Conservation (phyloP, 2,888 invertebrate genomes). For the Cantharis rustica region DNA sequence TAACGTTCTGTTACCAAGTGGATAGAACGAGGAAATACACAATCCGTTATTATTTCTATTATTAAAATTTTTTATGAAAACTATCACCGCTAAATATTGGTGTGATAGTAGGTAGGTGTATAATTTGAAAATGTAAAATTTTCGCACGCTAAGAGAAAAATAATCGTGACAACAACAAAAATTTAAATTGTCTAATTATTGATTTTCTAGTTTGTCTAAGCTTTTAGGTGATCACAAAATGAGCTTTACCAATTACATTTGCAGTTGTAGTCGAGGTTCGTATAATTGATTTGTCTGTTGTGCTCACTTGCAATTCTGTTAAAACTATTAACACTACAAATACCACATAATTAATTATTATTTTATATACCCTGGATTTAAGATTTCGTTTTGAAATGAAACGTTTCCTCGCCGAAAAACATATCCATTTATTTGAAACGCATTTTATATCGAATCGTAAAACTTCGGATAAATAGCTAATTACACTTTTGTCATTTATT, state of each 20-base stretch:
- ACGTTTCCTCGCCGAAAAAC: neutral
- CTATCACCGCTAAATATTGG: neutral
- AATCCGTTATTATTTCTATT: neutral
- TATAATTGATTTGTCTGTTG: neutral
- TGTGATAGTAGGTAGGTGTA: neutral
- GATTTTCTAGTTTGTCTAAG: neutral
- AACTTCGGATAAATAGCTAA: neutral
- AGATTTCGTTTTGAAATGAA: neutral
- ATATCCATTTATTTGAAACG: neutral
- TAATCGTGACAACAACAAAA: neutral
- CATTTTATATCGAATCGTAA: neutral
- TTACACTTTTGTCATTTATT: neutral
- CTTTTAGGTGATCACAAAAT: neutral
- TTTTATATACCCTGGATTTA: neutral
- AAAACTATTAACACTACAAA: neutral
- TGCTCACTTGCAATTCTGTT: neutral
- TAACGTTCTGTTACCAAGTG: neutral
- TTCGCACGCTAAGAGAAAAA: neutral
- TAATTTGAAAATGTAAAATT: neutral
- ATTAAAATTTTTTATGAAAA: neutral
- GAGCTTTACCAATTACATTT: neutral
- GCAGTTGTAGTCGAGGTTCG: neutral
- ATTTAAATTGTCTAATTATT: neutral
- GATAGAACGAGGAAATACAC: neutral
- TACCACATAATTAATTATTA: neutral